Percentiles rank a stretch among this genome's conserved stretches.
These are phyloP conservation scores for Bovichtus diacanthus DNA, from an alignment of 2,797 vertebrate species.

Conservation along the genomic window DNA sequence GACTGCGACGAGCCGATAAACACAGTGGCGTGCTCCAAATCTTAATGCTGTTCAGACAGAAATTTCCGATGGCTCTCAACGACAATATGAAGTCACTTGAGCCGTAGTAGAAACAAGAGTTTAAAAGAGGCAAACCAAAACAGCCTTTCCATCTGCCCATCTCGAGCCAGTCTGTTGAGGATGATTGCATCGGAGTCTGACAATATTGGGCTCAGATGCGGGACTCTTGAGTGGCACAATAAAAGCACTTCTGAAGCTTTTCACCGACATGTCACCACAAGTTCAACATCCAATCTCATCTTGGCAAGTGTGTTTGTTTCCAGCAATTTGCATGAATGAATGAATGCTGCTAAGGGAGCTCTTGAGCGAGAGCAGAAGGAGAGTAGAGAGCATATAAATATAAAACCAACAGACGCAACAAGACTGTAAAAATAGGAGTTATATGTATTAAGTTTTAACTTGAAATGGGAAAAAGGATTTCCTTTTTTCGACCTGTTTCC, in stretches of 20 bases:
- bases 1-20: conserved; percentile 27
- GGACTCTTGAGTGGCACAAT: conserved; percentile 29
- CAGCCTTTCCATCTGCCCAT: conserved; percentile 48
- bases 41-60: conserved; percentile 37
- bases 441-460: neutral
- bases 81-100: conserved; percentile 40
- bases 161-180: conserved; percentile 39
- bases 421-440: conserved; percentile 4
- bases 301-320: conserved; percentile 44
- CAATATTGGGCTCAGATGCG: conserved; percentile 21
- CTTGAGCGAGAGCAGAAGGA: conserved; percentile 34
- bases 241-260: conserved; percentile 56
- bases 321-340: conserved; percentile 61
- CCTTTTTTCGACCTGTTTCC: neutral
- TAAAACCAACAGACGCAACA: conserved; percentile 7
- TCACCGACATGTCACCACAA: conserved; percentile 21
- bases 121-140: conserved; percentile 17
- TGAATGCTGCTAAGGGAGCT: conserved; percentile 27
- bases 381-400: conserved; percentile 9
- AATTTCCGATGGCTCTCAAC: conserved; percentile 32
- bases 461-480: neutral
- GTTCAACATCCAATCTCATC: conserved; percentile 42
- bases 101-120: conserved; percentile 21
- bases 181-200: conserved; percentile 33
- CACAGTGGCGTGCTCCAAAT: conserved; percentile 39